Evolutionary conservation across 30 jellyfish, hydroid and myxozoan species (phyloP), one percentile per base, ranked within the genome.

Genomic region (Mastigias papua): DNA sequence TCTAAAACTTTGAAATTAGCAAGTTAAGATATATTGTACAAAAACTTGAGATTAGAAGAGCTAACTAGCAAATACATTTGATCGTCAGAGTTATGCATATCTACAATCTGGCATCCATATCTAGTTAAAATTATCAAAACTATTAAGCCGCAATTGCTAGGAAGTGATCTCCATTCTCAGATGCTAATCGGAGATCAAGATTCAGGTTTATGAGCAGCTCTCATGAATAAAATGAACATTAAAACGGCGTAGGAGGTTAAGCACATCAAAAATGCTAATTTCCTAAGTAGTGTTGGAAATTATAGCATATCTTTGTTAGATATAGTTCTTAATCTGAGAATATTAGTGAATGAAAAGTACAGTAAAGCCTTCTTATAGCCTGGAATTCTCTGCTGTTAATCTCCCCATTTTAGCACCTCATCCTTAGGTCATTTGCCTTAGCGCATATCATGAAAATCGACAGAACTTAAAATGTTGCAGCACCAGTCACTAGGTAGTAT

Each of bases 281-380:
- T 37, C 83, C 69, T 37, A 48, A 13, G 23, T 72, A 72, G 37
- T 72, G 46, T 61, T 2, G 34, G 68, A 37, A 33, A 72, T 42
- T 68, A 72, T 72, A 37, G 34, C 35, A 72, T 4, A 34, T 34
- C 69, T 3, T 34, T 48, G 69, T 17, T 34, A 69, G 33, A 33
- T 23, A 34, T 72, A 23, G 34, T 13, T 8, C 25, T 72, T 72
- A 34, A 72, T 42, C 80, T 48, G 26, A 69, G 80, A 65, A 72
- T 48, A 33, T 35, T 72, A 61, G 42, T 0, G 35, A 17, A 26
- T 8, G 65, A 35, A 72, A 61, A 69, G 83, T 26, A 37, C 11
- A 51, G 21, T 27, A 31, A 72, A 72, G 69, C 83, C 54, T 60
- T 61, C 83, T 72, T 34, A 37, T 26, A n/a, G 34, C 83, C 83